Evolutionary conservation across 1,140 invertebrate species (phyloP).

Genomic region (Drosophila tristis): DNA sequence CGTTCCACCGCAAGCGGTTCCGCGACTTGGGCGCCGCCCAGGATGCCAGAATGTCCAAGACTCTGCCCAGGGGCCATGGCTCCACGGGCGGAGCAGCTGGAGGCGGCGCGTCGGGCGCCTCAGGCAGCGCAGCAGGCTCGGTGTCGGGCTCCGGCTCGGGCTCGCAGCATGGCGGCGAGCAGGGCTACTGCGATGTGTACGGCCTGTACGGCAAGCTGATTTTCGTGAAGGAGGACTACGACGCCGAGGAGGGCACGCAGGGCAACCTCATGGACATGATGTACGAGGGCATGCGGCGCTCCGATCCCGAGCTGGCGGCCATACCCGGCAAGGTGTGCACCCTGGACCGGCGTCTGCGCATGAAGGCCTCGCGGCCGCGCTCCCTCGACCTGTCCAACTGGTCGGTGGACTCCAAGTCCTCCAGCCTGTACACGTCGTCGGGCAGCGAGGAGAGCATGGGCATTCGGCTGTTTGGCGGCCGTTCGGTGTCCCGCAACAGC

Average conservation of each 20-base stretch:
- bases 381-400: conserved; percentile 94
- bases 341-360: conserved; percentile 90
- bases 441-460: conserved; percentile 92
- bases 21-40: conserved; percentile 85
- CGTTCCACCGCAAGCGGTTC: conserved; percentile 88
- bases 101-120: conserved; percentile 85
- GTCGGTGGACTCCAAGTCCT: conserved; percentile 94
- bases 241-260: conserved; percentile 90
- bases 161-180: conserved; percentile 85
- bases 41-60: conserved; percentile 89
- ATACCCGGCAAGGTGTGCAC: conserved; percentile 92
- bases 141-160: too few species aligned
- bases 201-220: conserved; percentile 95
- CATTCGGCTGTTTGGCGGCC: conserved; percentile 85
- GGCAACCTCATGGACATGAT: conserved; percentile 87
- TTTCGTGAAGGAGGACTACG: conserved; percentile 93
- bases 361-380: conserved; percentile 91
- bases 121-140: conserved; percentile 85
- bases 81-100: conserved; percentile 84
- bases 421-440: conserved; percentile 91
- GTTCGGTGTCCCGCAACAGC: conserved; percentile 89
- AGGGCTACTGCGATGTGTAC: conserved; percentile 92
- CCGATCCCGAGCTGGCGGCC: conserved; percentile 92
- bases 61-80: conserved; percentile 89
- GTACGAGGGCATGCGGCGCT: conserved; percentile 90